phyloP scores from a whole-genome alignment of 35 echinoderm and acorn worm genomes.

The Lytechinus variegatus region DNA sequence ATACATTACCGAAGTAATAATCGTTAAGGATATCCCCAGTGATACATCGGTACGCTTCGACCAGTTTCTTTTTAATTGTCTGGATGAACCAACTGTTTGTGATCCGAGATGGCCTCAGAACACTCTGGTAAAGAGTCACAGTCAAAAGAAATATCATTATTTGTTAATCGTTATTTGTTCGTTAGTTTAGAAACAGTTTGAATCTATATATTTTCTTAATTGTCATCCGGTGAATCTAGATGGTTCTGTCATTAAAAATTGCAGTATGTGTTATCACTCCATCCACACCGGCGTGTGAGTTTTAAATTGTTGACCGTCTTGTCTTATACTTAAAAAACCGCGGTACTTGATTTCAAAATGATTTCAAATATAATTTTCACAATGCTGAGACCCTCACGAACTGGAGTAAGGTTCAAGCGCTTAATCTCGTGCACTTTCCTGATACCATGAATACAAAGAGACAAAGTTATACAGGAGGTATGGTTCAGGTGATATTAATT shows the following conservation, averaged over 20 bases:
- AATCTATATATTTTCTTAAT: too few species aligned
- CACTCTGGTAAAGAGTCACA: background rate
- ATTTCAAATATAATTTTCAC: too few species aligned
- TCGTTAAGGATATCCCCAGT: background rate
- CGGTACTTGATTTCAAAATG: too few species aligned
- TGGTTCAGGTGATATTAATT: background rate
- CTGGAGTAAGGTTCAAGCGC: background rate
- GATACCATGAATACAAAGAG: background rate
- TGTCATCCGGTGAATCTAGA: too few species aligned
- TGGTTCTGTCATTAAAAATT: too few species aligned
- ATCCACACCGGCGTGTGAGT: too few species aligned
- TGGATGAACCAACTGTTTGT: background rate
- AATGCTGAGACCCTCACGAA: background rate
- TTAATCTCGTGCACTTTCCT: background rate
- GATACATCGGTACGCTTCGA: background rate
- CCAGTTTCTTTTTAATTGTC: background rate
- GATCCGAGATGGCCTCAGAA: background rate
- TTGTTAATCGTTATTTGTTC: too few species aligned
- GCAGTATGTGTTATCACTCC: too few species aligned
- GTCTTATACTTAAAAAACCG: too few species aligned
- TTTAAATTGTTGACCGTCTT: too few species aligned
- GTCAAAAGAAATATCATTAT: background rate
- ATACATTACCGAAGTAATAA: background rate
- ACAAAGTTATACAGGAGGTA: too few species aligned
- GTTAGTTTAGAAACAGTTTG: too few species aligned